A percentile compares a stretch with the other conserved stretches of the same genome.
These are phyloP conservation scores for Caenorhabditis becei DNA, from an alignment of 2,888 invertebrate genomes.

Conservation along the genomic window DNA sequence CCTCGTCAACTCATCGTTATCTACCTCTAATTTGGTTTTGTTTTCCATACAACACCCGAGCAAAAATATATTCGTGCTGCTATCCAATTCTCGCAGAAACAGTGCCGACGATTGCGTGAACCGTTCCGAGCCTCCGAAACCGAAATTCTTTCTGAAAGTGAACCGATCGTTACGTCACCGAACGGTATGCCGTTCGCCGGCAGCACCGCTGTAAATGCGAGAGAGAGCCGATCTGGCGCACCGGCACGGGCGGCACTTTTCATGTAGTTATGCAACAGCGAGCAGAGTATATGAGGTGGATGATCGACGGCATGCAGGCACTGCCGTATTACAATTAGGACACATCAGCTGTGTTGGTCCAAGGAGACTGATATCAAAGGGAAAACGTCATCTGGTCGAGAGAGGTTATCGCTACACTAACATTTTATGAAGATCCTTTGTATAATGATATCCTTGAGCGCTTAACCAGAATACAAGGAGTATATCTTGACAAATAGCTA, in stretches of 20 bases:
- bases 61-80: no score
- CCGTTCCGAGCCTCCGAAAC: not conserved
- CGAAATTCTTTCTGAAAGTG: slow-evolving; percentile 8
- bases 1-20: not conserved
- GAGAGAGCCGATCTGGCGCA: slow-evolving; percentile 21
- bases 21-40: not conserved
- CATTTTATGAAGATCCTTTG: no score
- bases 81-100: not conserved
- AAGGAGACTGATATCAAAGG: slow-evolving; percentile 3
- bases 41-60: no score
- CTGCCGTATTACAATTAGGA: slow-evolving; percentile 8
- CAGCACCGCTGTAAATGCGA: slow-evolving; percentile 12
- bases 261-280: slow-evolving; percentile 21
- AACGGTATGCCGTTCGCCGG: not conserved
- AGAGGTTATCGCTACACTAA: not conserved
- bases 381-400: not conserved
- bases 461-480: no score
- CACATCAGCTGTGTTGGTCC: slow-evolving; percentile 8
- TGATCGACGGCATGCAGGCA: not conserved
- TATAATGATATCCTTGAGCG: no score
- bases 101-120: not conserved
- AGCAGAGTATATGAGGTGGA: not conserved
- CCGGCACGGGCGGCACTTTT: slow-evolving; percentile 23
- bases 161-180: slow-evolving; percentile 4
- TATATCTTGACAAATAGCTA: no score